phyloP scores from a whole-genome alignment of 2,113 vertebrate species.

The Callorhinus ursinus region DNA sequence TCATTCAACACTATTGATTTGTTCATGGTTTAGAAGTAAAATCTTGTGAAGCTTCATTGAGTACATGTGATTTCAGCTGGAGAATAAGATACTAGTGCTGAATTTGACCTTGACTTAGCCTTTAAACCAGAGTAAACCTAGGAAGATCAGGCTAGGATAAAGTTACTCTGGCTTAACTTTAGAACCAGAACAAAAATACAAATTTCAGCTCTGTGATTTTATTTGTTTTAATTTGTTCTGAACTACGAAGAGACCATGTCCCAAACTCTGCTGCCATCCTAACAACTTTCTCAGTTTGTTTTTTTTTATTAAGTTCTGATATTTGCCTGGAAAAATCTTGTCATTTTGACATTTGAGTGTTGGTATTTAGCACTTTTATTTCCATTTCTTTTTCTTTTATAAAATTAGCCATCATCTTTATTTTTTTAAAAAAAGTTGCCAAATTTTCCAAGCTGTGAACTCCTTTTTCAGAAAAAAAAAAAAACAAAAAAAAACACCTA shows the following conservation, averaged over 20 bases:
- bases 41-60: background rate
- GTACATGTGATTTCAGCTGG: background rate
- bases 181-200: conserved; percentile 60
- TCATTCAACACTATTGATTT: background rate
- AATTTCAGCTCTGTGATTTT: conserved; percentile 21
- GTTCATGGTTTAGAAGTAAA: conserved; percentile 38
- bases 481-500: background rate
- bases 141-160: background rate
- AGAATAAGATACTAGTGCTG: background rate
- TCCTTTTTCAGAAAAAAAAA: conserved; percentile 36
- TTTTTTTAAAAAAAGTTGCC: conserved; percentile 16
- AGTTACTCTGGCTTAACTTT: conserved; percentile 43
- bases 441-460: conserved; percentile 34
- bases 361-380: conserved; percentile 18
- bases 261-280: background rate
- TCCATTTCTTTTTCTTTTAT: conserved; percentile 46
- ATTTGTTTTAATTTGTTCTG: conserved; percentile 33
- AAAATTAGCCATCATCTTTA: background rate
- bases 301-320: background rate
- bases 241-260: conserved; percentile 5
- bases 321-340: conserved; percentile 59
- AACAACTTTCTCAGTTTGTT: conserved; percentile 43
- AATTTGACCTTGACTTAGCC: conserved; percentile 42
- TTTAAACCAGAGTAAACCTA: conserved; percentile 37
- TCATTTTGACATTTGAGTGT: conserved; percentile 40